phyloP scores from a whole-genome alignment of 2,888 invertebrate species.

The Galerucella pusilla region DNA sequence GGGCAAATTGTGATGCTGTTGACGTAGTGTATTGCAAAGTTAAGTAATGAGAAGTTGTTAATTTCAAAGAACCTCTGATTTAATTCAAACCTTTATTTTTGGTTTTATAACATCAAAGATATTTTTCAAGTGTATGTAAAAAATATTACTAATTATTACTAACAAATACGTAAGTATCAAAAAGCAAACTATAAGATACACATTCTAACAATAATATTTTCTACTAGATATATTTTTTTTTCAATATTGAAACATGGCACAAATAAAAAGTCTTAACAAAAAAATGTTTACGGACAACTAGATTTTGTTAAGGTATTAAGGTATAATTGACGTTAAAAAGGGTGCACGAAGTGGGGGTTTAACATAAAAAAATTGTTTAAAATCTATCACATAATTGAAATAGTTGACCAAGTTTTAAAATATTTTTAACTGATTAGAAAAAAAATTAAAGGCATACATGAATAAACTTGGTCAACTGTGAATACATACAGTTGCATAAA shows the following conservation, averaged over 20 bases:
- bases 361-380: not conserved
- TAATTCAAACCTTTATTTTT: too few relatives aligned
- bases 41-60: too few relatives aligned
- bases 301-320: slow-evolving; percentile 2
- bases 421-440: not conserved
- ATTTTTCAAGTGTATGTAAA: slow-evolving; percentile 25
- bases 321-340: slow-evolving; percentile 13
- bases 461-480: slow-evolving; percentile 12
- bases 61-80: too few relatives aligned
- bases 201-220: slow-evolving; percentile 42
- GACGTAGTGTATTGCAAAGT: too few relatives aligned
- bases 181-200: slow-evolving; percentile 44
- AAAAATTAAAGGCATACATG: too few relatives aligned
- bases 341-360: not conserved
- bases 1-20: too few relatives aligned
- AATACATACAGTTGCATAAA: slow-evolving; percentile 21
- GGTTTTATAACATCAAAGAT: slow-evolving; percentile 2
- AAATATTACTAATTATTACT: slow-evolving; percentile 28
- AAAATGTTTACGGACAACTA: not conserved
- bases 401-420: not conserved
- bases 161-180: slow-evolving; percentile 42
- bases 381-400: not conserved
- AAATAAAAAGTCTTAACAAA: slow-evolving; percentile 42
- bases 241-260: slow-evolving; percentile 46
- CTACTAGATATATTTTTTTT: slow-evolving; percentile 37